Conservation (phyloP, 2,888 invertebrate species). For the Ophonus ardosiacus region DNA sequence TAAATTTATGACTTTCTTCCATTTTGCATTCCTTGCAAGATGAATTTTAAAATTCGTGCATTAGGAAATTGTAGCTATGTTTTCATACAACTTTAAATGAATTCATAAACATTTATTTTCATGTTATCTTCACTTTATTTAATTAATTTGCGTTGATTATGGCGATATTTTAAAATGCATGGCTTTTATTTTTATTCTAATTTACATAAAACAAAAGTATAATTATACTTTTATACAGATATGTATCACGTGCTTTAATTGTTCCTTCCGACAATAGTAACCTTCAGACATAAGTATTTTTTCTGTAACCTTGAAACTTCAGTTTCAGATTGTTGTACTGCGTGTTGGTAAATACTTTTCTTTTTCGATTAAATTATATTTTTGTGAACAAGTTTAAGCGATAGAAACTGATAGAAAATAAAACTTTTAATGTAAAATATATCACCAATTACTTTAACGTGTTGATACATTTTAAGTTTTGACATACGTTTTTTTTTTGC, state of each 20-base stretch:
- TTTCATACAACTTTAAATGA: background rate
- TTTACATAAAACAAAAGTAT: slow-evolving; percentile 15
- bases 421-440: background rate
- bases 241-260: slow-evolving; percentile 28
- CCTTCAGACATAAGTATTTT: background rate
- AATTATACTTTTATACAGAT: slow-evolving; percentile 11
- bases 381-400: slow-evolving; percentile 1
- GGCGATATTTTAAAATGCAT: background rate
- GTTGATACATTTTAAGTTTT: background rate
- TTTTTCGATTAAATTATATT: background rate
- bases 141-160: background rate
- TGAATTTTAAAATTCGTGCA: background rate
- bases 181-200: slow-evolving; percentile 17
- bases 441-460: background rate
- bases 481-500: background rate
- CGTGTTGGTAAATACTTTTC: slow-evolving; percentile 26
- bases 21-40: background rate
- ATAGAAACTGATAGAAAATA: slow-evolving; percentile 14
- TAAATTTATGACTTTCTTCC: background rate
- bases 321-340: background rate
- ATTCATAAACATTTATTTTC: background rate
- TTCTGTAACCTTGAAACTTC: slow-evolving; percentile 28
- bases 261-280: background rate
- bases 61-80: background rate
- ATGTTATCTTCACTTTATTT: background rate